Evolutionary conservation across 2,888 invertebrate genomes (phyloP).

Genomic region (Bugulina stolonifera): DNA sequence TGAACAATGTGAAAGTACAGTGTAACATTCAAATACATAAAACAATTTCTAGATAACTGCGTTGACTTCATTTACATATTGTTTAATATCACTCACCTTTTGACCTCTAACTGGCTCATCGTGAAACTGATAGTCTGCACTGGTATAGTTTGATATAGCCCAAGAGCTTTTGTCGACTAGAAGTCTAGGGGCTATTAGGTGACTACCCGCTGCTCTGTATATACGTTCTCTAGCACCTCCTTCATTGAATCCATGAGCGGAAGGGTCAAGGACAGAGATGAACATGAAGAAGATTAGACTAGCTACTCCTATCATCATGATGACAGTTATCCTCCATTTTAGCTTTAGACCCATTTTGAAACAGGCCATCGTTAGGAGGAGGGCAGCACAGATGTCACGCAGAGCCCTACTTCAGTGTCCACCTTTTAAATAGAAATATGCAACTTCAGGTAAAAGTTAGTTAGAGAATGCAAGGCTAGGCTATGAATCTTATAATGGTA

Average conservation of each 20-base stretch:
- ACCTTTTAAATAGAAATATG: too few relatives aligned
- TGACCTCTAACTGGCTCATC: conserved; percentile 17
- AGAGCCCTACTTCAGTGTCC: too few relatives aligned
- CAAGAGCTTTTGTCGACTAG: conserved; percentile 25
- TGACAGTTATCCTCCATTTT: background rate
- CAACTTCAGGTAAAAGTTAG: too few relatives aligned
- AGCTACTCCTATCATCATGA: background rate
- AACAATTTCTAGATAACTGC: too few relatives aligned
- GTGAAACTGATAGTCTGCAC: conserved; percentile 25
- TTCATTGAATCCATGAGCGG: background rate
- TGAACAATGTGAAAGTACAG: too few relatives aligned
- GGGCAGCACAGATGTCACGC: too few relatives aligned
- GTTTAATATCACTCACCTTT: too few relatives aligned
- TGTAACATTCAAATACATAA: too few relatives aligned
- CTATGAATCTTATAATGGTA: too few relatives aligned
- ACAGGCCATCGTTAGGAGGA: background rate
- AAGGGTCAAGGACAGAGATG: background rate
- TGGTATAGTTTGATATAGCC: conserved; percentile 17
- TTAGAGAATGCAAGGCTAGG: too few relatives aligned
- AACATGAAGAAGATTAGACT: background rate
- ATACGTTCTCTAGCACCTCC: background rate
- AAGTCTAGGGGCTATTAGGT: background rate
- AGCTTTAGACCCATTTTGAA: background rate
- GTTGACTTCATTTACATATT: too few relatives aligned
- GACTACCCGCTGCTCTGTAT: background rate